Evolutionary conservation across 2,888 invertebrate species (phyloP).

Genomic region (Aethes cnicana): DNA sequence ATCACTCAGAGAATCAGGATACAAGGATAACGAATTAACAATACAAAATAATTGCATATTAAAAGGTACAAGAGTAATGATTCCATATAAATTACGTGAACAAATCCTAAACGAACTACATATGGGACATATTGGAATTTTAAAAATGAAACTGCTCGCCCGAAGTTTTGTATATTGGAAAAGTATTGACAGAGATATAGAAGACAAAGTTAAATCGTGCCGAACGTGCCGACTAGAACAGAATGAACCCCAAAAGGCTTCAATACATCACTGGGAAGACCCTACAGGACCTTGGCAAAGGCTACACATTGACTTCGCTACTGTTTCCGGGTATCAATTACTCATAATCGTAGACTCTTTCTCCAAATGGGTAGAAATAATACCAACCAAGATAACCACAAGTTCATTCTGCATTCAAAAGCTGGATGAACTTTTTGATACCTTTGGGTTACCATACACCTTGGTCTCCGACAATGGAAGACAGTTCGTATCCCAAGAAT

Average conservation of each 20-base stretch:
- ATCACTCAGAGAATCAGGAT: not conserved
- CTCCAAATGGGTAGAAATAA: constrained; percentile 38
- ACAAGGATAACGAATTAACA: constrained; percentile 30
- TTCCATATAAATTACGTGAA: constrained; percentile 3
- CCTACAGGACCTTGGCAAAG: constrained; percentile 34
- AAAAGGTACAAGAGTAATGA: constrained; percentile 23
- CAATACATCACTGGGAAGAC: constrained; percentile 3
- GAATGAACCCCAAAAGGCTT: not conserved
- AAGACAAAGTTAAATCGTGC: constrained; percentile 25
- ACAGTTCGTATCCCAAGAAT: constrained; percentile 36
- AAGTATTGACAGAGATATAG: constrained; percentile 34
- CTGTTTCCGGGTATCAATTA: constrained; percentile 12
- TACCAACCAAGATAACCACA: constrained; percentile 32
- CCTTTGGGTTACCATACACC: not conserved
- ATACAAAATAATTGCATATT: constrained; percentile 34
- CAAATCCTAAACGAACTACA: constrained; percentile 24
- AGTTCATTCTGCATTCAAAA: constrained; percentile 26
- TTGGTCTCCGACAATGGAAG: constrained; percentile 27
- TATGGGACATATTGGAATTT: constrained; percentile 38
- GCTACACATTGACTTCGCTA: constrained; percentile 45
- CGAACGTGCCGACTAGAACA: not conserved
- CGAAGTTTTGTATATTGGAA: constrained; percentile 34
- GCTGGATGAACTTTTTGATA: constrained; percentile 32
- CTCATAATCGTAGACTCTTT: constrained; percentile 26
- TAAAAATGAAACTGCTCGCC: constrained; percentile 39